Base-by-base conservation (phyloP, 2,797 vertebrate species). In the Oryzias sinensis region DNA sequence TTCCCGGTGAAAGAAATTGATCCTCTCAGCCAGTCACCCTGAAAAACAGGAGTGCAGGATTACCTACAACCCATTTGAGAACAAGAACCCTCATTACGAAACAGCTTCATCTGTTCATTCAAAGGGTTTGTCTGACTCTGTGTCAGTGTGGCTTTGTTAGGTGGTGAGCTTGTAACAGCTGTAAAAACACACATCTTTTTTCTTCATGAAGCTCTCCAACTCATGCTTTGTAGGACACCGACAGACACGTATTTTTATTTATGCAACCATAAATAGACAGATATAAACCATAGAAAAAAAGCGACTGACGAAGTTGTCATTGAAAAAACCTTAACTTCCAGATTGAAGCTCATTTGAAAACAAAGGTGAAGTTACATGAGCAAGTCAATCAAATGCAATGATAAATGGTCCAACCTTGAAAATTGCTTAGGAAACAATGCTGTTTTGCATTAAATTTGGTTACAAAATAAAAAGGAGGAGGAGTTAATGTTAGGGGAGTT, bases 131-230 rank as follows among this genome's bases (percentile, higher is more conserved):
- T 64, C 65, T 55, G 62, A 42, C 55, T 53, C 16, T 5, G 50
- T 57, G 65, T 74, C 25, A 48, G 61, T 43, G 62, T 50, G 43
- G 60, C 44, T 76, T 47, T 68, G 67, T 56, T 46, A 51, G 70
- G 59, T 72, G 43, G 64, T 49, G 56, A 63, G 74, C 69, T 54
- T 43, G 63, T 50, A 41, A 59, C 89, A 91, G 88, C 89, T 90
- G 86, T 86, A 75, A 86, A 91, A 91, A 89, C 84, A 89, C 53
- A 52, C 65, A 55, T 59, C 59, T 46, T 83, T 18, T 79, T 63
- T 74, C 74, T 67, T 79, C 66, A 25, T 67, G 65, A 79, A 80
- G 59, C 65, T 69, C 57, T 49, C 51, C 53, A 62, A 42, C 44
- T 54, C 42, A 17, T 47, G 4, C 22, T 50, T 59, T 49, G 20